Evolutionary conservation across 2,113 vertebrate genomes (phyloP).

Genomic region (Tragelaphus buxtoni): DNA sequence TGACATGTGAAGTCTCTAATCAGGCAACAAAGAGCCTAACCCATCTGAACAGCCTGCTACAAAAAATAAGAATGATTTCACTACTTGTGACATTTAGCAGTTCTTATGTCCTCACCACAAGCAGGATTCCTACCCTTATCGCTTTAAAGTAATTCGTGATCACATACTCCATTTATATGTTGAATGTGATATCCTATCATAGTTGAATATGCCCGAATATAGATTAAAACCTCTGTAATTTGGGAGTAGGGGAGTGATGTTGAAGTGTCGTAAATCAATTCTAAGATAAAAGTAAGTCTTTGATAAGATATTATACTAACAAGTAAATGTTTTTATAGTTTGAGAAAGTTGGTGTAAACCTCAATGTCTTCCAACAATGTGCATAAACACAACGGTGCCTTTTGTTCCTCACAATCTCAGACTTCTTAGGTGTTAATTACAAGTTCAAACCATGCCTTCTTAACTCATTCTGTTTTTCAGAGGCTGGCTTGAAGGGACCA

Average conservation of each 20-base stretch:
- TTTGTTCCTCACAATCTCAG: neutral
- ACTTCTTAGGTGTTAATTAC: neutral
- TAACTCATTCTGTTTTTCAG: neutral
- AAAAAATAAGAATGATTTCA: neutral
- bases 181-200: neutral
- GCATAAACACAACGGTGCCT: neutral
- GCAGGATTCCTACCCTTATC: neutral
- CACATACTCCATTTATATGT: neutral
- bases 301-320: neutral
- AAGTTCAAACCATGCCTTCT: neutral
- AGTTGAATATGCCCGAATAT: neutral
- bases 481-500: neutral
- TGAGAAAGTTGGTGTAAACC: neutral
- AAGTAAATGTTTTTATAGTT: neutral
- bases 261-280: neutral
- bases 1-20: conserved; percentile 17
- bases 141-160: conserved; percentile 16
- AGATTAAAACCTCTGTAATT: neutral
- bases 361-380: neutral
- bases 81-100: neutral
- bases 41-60: neutral
- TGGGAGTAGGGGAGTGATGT: neutral
- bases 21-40: neutral
- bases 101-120: neutral
- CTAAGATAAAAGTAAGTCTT: conserved; percentile 25